These are phyloP conservation scores for Chanos chanos DNA, from an alignment of 2,797 vertebrate species.

Conservation along the genomic window DNA sequence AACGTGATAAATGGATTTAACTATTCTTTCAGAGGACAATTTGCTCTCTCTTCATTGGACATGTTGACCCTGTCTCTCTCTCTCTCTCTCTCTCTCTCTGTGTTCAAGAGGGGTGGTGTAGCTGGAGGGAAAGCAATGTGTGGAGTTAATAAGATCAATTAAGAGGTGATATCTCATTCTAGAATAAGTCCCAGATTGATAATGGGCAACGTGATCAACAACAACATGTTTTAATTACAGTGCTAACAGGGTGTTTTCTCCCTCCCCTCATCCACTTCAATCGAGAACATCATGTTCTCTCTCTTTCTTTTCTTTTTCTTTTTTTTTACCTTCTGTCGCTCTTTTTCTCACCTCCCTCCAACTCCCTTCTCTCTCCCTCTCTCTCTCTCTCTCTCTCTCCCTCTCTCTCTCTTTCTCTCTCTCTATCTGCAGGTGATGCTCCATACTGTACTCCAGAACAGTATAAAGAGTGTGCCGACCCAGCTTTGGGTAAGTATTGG, in stretches of 20 bases:
- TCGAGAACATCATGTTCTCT: constrained; percentile 18
- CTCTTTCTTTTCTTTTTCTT: not conserved
- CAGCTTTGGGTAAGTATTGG: constrained; percentile 89
- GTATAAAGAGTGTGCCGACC: constrained; percentile 97
- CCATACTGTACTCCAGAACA: constrained; percentile 97
- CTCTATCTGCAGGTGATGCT: constrained; percentile 81
- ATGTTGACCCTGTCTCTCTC: constrained; percentile 5
- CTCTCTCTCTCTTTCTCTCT: constrained; percentile 20
- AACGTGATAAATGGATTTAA: constrained; percentile 36
- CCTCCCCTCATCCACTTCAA: constrained; percentile 2
- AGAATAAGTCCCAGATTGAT: constrained; percentile 35
- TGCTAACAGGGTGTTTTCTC: constrained; percentile 14
- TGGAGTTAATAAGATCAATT: constrained; percentile 54
- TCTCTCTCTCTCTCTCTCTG: constrained; percentile 20
- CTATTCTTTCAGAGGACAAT: constrained; percentile 41
- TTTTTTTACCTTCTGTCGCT: constrained; percentile 9
- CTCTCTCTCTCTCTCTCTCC: not conserved
- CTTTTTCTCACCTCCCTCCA: not conserved
- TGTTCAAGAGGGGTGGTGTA: constrained; percentile 21
- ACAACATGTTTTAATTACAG: constrained; percentile 43
- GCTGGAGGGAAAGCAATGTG: constrained; percentile 8
- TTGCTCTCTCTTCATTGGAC: constrained; percentile 31
- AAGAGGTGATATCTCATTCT: constrained; percentile 48
- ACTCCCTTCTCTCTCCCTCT: not conserved
- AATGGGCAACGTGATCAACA: constrained; percentile 39